phyloP scores from a whole-genome alignment of 2,888 invertebrate species.

The Plebejus melissa region DNA sequence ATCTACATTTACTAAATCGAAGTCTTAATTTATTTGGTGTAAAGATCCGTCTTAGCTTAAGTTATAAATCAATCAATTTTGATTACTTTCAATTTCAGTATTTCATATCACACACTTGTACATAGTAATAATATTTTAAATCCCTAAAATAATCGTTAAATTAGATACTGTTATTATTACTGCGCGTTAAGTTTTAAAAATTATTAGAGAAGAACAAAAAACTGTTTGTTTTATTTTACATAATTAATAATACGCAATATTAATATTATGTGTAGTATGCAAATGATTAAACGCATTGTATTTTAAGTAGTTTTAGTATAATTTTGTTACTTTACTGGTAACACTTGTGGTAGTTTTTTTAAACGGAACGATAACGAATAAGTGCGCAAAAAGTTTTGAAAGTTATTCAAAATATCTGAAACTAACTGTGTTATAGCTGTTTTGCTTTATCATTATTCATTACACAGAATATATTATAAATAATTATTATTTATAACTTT shows the following conservation, averaged over 20 bases:
- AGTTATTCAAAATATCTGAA: neutral
- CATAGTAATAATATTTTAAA: conserved; percentile 8
- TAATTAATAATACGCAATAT: too few species aligned
- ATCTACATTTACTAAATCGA: conserved; percentile 63
- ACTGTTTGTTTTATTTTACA: too few species aligned
- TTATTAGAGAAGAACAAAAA: too few species aligned
- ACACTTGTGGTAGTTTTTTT: neutral
- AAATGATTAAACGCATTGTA: too few species aligned
- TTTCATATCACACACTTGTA: conserved; percentile 26
- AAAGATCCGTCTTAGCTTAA: conserved; percentile 72
- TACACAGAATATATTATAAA: neutral
- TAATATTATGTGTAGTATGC: too few species aligned
- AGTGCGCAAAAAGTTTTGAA: too few species aligned
- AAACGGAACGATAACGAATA: too few species aligned
- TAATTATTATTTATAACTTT: too few species aligned
- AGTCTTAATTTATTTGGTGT: conserved; percentile 76
- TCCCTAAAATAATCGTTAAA: conserved; percentile 20
- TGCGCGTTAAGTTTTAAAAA: neutral
- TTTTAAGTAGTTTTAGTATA: neutral
- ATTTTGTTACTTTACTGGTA: neutral
- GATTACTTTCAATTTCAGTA: conserved; percentile 32
- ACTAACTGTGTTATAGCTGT: too few species aligned
- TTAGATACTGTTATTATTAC: neutral
- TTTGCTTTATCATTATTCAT: too few species aligned
- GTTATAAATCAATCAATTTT: conserved; percentile 42